Percentiles rank a stretch among this genome's conserved stretches.
Conservation (phyloP, 2,113 vertebrate species). For the Corythaixoides concolor region DNA sequence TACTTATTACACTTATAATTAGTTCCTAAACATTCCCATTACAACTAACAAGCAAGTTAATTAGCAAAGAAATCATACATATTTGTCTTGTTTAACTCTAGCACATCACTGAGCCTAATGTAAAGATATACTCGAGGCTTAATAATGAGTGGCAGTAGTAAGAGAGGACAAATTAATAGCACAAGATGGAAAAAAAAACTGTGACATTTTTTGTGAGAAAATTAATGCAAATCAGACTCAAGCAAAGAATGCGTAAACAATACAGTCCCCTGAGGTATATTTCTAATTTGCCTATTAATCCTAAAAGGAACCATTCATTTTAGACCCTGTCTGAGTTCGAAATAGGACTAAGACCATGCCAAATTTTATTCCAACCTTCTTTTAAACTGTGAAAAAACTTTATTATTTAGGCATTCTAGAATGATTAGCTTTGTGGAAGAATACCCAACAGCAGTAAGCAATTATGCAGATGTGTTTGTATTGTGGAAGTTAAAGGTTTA, state of each 20-base stretch:
- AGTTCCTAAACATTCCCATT: background rate
- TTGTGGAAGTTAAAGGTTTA: slow-evolving; percentile 19
- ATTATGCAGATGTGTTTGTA: slow-evolving; percentile 5
- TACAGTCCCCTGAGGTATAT: background rate
- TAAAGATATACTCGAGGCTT: background rate
- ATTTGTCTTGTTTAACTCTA: background rate
- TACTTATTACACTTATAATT: background rate
- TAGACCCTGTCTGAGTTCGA: background rate
- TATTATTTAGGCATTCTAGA: background rate
- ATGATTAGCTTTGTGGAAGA: background rate
- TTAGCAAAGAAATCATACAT: background rate
- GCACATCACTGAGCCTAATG: background rate
- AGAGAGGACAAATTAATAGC: background rate
- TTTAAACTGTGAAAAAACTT: background rate
- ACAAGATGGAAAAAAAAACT: background rate
- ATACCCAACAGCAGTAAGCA: background rate
- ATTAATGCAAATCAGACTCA: background rate
- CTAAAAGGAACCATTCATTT: background rate
- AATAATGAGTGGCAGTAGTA: background rate
- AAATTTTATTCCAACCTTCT: background rate
- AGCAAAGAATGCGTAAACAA: background rate
- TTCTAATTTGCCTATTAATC: background rate
- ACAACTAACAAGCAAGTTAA: background rate
- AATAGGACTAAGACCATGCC: background rate
- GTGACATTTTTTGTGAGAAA: background rate